These are phyloP conservation scores for Rhabditoides inermis DNA, from an alignment of 2,888 invertebrate species.

Conservation along the genomic window DNA sequence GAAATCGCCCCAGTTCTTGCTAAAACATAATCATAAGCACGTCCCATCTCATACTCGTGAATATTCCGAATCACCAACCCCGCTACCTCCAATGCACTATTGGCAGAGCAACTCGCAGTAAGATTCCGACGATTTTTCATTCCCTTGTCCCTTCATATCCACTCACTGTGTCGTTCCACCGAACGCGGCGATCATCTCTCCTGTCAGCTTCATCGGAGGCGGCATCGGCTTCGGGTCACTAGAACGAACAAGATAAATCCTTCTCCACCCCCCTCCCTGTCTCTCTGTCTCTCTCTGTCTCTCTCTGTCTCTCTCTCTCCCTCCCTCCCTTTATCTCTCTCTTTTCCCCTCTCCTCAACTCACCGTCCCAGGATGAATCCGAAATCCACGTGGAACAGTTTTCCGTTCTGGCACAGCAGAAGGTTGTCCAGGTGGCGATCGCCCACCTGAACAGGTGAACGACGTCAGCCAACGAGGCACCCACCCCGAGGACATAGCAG, in stretches of 20 bases:
- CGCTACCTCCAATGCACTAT: no score
- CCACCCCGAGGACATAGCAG: constrained; percentile 86
- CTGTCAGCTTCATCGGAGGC: constrained; percentile 95
- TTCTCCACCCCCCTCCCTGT: no score
- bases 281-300: neutral
- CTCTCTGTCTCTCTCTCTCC: neutral
- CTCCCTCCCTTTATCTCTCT: no score
- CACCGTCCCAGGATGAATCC: constrained; percentile 79
- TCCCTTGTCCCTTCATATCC: no score
- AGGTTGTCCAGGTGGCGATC: constrained; percentile 81
- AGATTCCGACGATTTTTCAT: no score
- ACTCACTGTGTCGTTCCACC: no score
- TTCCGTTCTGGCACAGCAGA: constrained; percentile 75
- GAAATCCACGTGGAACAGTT: constrained; percentile 92
- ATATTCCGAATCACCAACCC: no score
- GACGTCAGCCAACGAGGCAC: constrained; percentile 69
- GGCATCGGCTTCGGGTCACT: constrained; percentile 95
- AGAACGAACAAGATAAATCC: constrained; percentile 54
- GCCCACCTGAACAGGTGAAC: constrained; percentile 9
- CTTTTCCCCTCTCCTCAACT: no score
- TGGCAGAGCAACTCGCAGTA: no score
- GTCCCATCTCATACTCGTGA: no score
- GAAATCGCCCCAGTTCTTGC: constrained; percentile 88
- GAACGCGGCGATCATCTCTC: constrained; percentile 88
- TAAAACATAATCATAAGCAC: constrained; percentile 60